A percentile compares a stretch with the other conserved stretches of the same genome.
Evolutionary conservation across 2,888 invertebrate species (phyloP).

Genomic region (Tachina lurida): DNA sequence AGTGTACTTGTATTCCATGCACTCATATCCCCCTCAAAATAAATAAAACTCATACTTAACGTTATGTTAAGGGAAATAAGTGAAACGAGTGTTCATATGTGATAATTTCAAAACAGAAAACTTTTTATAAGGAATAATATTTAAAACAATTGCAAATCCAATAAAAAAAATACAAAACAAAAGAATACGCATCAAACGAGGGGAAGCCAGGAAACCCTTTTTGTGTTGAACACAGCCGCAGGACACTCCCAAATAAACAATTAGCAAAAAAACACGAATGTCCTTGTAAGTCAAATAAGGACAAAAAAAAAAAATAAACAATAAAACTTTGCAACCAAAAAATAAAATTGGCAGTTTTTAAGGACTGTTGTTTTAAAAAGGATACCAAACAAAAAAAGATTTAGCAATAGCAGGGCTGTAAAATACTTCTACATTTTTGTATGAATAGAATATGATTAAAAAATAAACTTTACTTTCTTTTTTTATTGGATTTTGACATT

Average conservation of each 20-base stretch:
- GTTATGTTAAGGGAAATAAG: background rate
- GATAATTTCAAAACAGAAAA: conserved; percentile 53
- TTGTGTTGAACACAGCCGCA: conserved; percentile 73
- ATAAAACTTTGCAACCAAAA: conserved; percentile 22
- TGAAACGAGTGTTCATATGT: conserved; percentile 17
- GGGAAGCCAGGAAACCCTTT: conserved; percentile 57
- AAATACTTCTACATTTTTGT: background rate
- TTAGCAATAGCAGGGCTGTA: background rate
- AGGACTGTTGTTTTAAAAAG: conserved; percentile 1
- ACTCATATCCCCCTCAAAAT: background rate
- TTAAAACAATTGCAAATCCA: conserved; percentile 32
- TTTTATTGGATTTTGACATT: conserved; percentile 13
- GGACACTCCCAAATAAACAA: conserved; percentile 73
- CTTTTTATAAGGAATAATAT: conserved; percentile 5
- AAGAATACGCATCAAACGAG: background rate
- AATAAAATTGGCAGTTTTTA: conserved; percentile 32
- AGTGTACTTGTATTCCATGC: background rate
- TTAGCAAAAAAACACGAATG: conserved; percentile 69
- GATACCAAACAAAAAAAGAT: background rate
- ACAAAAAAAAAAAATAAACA: background rate
- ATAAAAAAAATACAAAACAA: conserved; percentile 8
- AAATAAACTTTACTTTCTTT: conserved; percentile 15
- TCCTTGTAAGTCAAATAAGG: conserved; percentile 56
- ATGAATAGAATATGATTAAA: background rate
- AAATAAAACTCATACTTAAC: background rate